Evolutionary conservation across 2,797 vertebrate genomes (phyloP), one percentile per base, ranked within the genome.

Genomic region (Sebastes miniatus): DNA sequence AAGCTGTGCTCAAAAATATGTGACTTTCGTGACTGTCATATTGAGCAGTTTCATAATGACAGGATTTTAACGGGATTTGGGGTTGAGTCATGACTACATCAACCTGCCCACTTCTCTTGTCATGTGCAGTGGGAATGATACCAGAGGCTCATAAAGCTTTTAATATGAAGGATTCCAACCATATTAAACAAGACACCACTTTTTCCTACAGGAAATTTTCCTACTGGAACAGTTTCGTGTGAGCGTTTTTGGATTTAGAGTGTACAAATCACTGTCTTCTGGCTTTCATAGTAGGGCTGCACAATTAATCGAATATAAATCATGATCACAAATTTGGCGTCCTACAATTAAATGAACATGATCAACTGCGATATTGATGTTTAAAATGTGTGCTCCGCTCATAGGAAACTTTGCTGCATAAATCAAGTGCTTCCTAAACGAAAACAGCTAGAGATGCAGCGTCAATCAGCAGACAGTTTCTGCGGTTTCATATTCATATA

Each of bases 1-100:
- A 79, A 83, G 71, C 83, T 59, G 22, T 69, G 68, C 64, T 81
- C n/a, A 75, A 70, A 89, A 89, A 90, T 83, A 61, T 84, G 79
- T 73, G 82, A 86, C 68, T 86, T 78, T 57, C 11, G 32, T 75
- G 61, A 69, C 34, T 34, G 79, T 87, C 54, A 57, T 75, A 68
- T 82, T 57, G 63, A 83, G 59, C 81, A 73, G 83, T 86, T 87
- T 87, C 72, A 65, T 13, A 62, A 56, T 71, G 67, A 83, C 67
- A 70, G 64, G 24, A 29, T 69, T 87, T 81, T 43, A 77, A 85
- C 74, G 63, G 67, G 73, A 82, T 91, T 87, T 73, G 8, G 27
- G 57, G 16, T 25, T 76, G 68, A 75, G 47, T 83, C 76, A 69
- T 59, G 67, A 70, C 73, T 58, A 29, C 64, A 77, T 63, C 65